phyloP scores from a whole-genome alignment of 2,113 vertebrate species.

The Podarcis cretensis region DNA sequence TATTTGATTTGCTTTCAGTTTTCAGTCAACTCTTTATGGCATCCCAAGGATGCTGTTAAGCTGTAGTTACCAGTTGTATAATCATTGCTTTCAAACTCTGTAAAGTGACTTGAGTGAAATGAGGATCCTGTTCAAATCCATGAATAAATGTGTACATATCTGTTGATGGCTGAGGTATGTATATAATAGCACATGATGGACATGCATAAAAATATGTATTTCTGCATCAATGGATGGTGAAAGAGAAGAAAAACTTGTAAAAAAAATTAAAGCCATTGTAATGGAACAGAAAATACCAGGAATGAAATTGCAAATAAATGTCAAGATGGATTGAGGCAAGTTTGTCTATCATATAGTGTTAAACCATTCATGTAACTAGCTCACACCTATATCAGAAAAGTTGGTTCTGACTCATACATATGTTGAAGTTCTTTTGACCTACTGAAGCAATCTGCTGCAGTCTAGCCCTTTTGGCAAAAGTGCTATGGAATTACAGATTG shows the following conservation, averaged over 20 bases:
- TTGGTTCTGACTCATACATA: not conserved
- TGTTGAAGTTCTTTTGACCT: not conserved
- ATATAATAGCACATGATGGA: no score
- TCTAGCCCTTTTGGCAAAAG: not conserved
- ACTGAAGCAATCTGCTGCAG: not conserved
- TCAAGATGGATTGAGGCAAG: no score
- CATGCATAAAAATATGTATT: no score
- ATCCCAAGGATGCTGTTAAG: not conserved
- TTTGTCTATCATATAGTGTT: no score
- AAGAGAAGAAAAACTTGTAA: no score
- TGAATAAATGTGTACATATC: not conserved
- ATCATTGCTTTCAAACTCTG: not conserved
- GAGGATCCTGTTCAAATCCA: not conserved
- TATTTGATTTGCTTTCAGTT: not conserved
- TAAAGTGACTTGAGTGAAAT: not conserved
- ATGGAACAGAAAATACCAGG: no score
- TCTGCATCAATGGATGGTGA: no score
- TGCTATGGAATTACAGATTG: not conserved
- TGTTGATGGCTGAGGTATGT: no score
- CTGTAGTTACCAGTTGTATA: not conserved
- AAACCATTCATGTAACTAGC: not conserved
- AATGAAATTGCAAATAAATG: no score
- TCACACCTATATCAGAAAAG: not conserved
- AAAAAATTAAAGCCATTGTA: no score
- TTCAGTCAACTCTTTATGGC: not conserved